These are phyloP conservation scores for Dicerorhinus sumatrensis DNA, from an alignment of 2,113 vertebrate genomes.

Conservation along the genomic window DNA sequence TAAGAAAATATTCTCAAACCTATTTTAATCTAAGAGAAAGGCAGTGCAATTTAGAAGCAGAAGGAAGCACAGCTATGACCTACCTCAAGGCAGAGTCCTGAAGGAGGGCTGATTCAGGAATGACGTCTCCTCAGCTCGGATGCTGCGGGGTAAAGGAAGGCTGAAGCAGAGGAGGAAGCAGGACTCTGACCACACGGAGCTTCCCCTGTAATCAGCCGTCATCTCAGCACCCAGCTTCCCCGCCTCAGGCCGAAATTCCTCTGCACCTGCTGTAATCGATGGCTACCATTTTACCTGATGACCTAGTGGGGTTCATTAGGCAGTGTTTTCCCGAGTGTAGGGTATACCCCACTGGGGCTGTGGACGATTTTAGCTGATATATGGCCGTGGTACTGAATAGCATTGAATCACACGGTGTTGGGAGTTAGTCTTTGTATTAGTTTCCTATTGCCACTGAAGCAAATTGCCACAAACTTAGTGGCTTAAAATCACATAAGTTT, in stretches of 20 bases:
- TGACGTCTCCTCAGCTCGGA: background rate
- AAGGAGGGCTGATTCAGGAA: background rate
- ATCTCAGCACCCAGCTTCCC: background rate
- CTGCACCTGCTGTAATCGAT: background rate
- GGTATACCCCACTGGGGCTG: rapidly evolving
- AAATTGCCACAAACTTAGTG: background rate
- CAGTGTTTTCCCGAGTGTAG: background rate
- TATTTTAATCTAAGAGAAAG: background rate
- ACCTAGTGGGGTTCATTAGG: background rate
- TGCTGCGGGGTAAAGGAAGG: background rate
- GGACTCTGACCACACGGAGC: background rate
- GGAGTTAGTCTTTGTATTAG: background rate
- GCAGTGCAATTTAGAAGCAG: background rate
- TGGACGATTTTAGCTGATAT: background rate
- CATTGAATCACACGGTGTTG: background rate
- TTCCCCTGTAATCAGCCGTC: conserved; percentile 56
- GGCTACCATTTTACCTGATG: background rate
- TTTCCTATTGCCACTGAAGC: background rate
- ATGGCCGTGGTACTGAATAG: background rate
- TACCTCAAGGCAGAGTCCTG: conserved; percentile 29
- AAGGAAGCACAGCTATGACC: background rate
- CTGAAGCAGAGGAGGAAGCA: background rate
- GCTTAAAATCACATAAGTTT: background rate
- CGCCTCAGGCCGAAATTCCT: conserved; percentile 43
- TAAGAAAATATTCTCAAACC: background rate